These are phyloP conservation scores for Andricus grossulariae DNA, from an alignment of 1,140 invertebrate genomes.

Conservation along the genomic window DNA sequence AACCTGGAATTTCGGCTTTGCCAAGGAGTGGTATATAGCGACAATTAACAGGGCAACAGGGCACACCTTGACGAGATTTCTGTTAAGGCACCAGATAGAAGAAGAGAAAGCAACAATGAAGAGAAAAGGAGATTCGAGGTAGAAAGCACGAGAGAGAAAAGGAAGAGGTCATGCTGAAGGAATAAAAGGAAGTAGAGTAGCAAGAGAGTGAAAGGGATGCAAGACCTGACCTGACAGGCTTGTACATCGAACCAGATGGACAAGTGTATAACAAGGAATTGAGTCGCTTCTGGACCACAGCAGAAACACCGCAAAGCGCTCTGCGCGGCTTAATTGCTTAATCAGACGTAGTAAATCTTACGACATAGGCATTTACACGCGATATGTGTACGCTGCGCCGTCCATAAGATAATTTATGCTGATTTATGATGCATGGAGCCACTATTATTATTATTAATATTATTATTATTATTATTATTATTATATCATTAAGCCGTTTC, in stretches of 20 bases:
- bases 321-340: conserved; percentile 70
- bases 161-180: conserved; percentile 47
- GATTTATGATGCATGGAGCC: no score
- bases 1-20: conserved; percentile 61
- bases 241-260: conserved; percentile 55
- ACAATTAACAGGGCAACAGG: conserved; percentile 55
- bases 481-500: no score
- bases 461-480: no score
- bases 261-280: conserved; percentile 61
- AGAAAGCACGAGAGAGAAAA: conserved; percentile 22
- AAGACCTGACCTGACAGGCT: conserved; percentile 38
- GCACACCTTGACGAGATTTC: conserved; percentile 19
- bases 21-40: conserved; percentile 42
- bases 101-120: conserved; percentile 17
- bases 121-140: conserved; percentile 2
- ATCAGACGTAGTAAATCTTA: conserved; percentile 74
- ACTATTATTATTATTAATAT: no score
- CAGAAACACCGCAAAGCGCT: conserved; percentile 57
- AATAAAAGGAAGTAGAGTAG: conserved; percentile 25
- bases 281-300: conserved; percentile 47
- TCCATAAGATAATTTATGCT: no score
- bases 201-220: no score
- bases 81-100: conserved; percentile 1
- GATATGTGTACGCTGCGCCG: conserved; percentile 36
- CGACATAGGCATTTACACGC: conserved; percentile 67